These are phyloP conservation scores for Dromococcyx pavoninus DNA, from an alignment of 2,797 vertebrate genomes.

Conservation along the genomic window DNA sequence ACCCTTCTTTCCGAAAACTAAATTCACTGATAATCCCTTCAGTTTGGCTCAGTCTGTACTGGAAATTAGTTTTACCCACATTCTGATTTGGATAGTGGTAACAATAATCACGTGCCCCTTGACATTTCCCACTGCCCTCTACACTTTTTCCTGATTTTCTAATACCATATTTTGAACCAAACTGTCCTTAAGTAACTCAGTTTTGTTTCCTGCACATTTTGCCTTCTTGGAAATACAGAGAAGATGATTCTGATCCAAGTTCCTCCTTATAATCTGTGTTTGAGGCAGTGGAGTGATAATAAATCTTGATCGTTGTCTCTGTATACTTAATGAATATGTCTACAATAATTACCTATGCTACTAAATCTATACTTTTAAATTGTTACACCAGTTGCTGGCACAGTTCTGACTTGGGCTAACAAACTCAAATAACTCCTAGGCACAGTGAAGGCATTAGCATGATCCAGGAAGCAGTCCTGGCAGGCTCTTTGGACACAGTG, in stretches of 20 bases:
- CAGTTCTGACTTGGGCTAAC: neutral
- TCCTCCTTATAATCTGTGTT: neutral
- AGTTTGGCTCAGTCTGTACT: neutral
- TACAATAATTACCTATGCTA: slow-evolving; percentile 19
- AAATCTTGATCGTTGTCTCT: slow-evolving; percentile 5
- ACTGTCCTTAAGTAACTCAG: neutral
- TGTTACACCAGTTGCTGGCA: neutral
- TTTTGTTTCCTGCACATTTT: neutral
- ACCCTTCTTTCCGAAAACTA: neutral
- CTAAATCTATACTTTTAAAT: slow-evolving; percentile 28
- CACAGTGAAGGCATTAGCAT: neutral
- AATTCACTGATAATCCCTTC: slow-evolving; percentile 9
- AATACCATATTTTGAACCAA: neutral
- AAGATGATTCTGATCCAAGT: neutral
- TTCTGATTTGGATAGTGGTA: neutral
- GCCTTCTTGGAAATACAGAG: neutral
- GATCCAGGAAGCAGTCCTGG: neutral
- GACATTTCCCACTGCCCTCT: neutral
- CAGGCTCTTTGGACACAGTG: neutral
- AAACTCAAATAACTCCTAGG: neutral
- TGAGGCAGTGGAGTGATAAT: neutral
- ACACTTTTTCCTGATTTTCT: neutral
- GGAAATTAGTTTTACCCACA: neutral
- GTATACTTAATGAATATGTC: neutral
- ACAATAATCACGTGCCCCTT: neutral